Percentiles rank a stretch among this genome's conserved stretches.
Evolutionary conservation across 2,113 vertebrate genomes (phyloP).

Genomic region (Muntiacus reevesi): DNA sequence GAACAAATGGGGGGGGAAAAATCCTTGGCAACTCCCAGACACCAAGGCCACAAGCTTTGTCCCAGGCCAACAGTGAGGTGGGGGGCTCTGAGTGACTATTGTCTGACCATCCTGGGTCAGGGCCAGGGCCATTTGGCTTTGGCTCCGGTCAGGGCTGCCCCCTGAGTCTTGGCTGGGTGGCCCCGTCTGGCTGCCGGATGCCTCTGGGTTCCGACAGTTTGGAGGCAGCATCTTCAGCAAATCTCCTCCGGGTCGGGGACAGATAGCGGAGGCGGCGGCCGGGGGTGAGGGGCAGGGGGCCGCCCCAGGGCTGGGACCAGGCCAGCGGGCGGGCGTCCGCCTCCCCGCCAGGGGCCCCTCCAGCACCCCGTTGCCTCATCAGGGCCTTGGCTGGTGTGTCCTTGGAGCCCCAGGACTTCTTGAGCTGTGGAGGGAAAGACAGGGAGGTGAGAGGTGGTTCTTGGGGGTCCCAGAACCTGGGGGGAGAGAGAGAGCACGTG

Average conservation of each 20-base stretch:
- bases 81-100: fast-evolving
- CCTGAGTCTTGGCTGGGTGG: not conserved
- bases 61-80: fast-evolving
- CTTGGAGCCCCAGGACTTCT: slow-evolving; percentile 57
- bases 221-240: not conserved
- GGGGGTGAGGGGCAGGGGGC: not conserved
- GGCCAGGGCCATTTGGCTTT: not conserved
- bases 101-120: not conserved
- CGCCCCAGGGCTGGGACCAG: not conserved
- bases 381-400: slow-evolving; percentile 83
- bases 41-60: not conserved
- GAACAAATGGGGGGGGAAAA: not conserved
- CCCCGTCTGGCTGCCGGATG: not conserved
- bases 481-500: not conserved
- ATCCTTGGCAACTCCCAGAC: not conserved
- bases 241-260: not conserved
- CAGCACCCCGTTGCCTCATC: slow-evolving; percentile 83
- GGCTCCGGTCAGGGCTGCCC: not conserved
- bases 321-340: not conserved
- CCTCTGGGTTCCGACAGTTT: not conserved
- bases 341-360: slow-evolving; percentile 29
- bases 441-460: not conserved
- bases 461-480: not conserved
- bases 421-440: slow-evolving; percentile 53
- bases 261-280: not conserved